A percentile compares a stretch with the other conserved stretches of the same genome.
phyloP scores from a whole-genome alignment of 2,888 invertebrate genomes.

The Chrysolina haemoptera region DNA sequence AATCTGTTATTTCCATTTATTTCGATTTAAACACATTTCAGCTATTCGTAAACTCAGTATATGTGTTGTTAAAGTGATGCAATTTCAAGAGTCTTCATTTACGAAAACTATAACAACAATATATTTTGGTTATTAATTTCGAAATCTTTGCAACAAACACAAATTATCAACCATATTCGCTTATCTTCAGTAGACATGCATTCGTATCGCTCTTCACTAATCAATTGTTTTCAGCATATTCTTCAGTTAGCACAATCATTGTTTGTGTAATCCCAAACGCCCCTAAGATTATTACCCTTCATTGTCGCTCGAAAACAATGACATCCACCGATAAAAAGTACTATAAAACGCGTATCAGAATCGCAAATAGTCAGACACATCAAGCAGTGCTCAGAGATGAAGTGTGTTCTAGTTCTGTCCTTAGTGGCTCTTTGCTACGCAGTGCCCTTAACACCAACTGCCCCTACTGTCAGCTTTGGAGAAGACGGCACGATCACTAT shows the following conservation, averaged over 20 bases:
- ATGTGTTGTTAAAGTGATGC: too few relatives aligned
- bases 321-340: background rate
- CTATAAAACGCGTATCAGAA: background rate
- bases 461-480: slow-evolving; percentile 46
- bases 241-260: background rate
- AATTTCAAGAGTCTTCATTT: too few relatives aligned
- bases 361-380: background rate
- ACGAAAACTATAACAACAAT: background rate
- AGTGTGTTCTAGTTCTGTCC: slow-evolving; percentile 46
- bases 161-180: background rate
- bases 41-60: too few relatives aligned
- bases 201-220: background rate
- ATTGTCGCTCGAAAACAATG: background rate
- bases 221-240: background rate
- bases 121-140: background rate
- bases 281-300: background rate
- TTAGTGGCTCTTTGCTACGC: slow-evolving; percentile 45
- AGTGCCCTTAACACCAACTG: slow-evolving; percentile 31
- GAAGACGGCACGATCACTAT: slow-evolving; percentile 56
- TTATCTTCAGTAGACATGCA: background rate
- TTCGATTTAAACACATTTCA: too few relatives aligned
- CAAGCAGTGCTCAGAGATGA: slow-evolving; percentile 44
- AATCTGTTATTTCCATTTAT: too few relatives aligned
- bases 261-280: background rate
- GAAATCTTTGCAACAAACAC: background rate